Percentiles rank a stretch among this genome's conserved stretches.
Conservation (phyloP, 1,140 invertebrate genomes). For the Ruditapes philippinarum region DNA sequence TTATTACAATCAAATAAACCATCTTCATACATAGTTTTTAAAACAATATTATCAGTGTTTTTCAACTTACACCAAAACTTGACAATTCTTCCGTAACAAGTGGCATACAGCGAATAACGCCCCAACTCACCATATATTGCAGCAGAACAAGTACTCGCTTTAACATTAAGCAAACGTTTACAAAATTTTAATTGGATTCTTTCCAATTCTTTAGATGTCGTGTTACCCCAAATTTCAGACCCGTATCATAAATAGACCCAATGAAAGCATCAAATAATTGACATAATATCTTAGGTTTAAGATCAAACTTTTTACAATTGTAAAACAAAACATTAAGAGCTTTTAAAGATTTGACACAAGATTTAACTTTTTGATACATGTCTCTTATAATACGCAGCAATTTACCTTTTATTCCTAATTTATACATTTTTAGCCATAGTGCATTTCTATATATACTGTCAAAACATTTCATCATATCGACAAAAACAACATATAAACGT, state of each 20-base stretch:
- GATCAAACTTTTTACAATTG: too few relatives aligned
- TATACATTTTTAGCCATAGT: background rate
- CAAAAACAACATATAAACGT: background rate
- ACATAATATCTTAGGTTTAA: background rate
- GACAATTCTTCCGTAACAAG: background rate
- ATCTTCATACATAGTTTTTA: background rate
- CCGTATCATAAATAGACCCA: constrained; percentile 28
- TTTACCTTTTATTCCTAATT: background rate
- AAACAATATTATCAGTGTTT: background rate
- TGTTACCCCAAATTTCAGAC: background rate
- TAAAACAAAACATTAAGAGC: too few relatives aligned
- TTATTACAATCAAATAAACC: background rate
- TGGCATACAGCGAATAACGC: too few relatives aligned
- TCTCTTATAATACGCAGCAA: background rate
- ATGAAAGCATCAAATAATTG: constrained; percentile 30
- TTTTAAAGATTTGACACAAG: too few relatives aligned
- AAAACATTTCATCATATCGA: background rate
- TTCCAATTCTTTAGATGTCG: background rate
- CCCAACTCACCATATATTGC: too few relatives aligned
- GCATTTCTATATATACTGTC: background rate
- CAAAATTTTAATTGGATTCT: background rate
- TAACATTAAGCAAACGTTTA: background rate
- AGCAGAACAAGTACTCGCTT: too few relatives aligned
- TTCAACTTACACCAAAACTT: background rate
- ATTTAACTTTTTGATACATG: background rate